Percentiles rank a stretch among this genome's conserved stretches.
phyloP scores from a whole-genome alignment of 2,113 vertebrate species.

The Pithys albifrons region DNA sequence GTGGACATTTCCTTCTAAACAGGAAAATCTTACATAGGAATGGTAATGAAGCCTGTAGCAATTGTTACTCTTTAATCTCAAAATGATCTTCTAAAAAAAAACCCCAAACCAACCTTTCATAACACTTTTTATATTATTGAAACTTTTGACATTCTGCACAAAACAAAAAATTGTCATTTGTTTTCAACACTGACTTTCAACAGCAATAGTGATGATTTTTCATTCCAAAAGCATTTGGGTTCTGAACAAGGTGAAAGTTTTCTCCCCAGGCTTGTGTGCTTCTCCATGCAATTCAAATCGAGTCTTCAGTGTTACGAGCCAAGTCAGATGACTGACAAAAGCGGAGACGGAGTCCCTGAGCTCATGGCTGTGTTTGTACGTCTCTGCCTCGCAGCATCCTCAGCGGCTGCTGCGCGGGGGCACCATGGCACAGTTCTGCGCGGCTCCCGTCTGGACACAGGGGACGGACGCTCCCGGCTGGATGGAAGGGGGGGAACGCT shows the following conservation, averaged over 20 bases:
- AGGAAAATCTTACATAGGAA: accelerated
- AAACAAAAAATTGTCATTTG: neutral
- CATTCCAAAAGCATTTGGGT: neutral
- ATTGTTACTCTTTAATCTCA: neutral
- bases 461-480: too few relatives aligned
- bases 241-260: neutral
- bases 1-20: neutral
- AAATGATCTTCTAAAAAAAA: neutral
- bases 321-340: neutral
- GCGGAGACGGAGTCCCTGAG: neutral
- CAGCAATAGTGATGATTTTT: neutral
- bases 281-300: neutral
- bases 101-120: accelerated
- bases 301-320: too few relatives aligned
- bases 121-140: neutral
- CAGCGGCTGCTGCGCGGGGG: neutral
- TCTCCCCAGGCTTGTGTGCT: neutral
- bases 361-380: neutral
- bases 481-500: accelerated
- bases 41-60: neutral
- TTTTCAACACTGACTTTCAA: neutral
- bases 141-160: neutral
- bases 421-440: too few relatives aligned
- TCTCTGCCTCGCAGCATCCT: neutral
- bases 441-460: neutral